A percentile compares a stretch with the other conserved stretches of the same genome.
These are phyloP conservation scores for Chaetura pelagica DNA, from an alignment of 2,113 vertebrate species.

Conservation along the genomic window DNA sequence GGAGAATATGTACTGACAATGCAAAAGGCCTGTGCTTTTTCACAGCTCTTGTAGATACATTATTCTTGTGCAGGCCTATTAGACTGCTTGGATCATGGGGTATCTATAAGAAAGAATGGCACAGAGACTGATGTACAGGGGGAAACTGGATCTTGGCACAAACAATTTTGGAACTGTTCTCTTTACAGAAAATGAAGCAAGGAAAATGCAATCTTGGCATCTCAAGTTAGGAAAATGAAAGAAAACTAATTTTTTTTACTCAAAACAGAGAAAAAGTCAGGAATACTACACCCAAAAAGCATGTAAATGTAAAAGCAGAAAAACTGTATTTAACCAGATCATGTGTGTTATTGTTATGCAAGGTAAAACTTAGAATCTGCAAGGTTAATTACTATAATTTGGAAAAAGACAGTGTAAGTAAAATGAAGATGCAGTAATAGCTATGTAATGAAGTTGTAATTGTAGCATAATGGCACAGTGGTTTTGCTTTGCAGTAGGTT, in stretches of 20 bases:
- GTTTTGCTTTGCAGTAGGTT: constrained; percentile 1
- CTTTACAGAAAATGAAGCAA: neutral
- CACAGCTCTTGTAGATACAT: accelerated
- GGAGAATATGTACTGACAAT: neutral
- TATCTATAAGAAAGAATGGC: neutral
- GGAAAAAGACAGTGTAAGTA: constrained; percentile 6
- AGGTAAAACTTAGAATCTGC: neutral
- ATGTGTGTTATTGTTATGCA: neutral
- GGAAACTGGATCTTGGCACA: neutral
- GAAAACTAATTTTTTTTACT: neutral
- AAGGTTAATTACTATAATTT: constrained; percentile 45
- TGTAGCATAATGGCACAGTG: constrained; percentile 22
- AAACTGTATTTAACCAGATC: neutral
- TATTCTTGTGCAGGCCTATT: neutral
- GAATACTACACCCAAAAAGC: neutral
- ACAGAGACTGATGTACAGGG: neutral
- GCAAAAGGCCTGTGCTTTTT: neutral
- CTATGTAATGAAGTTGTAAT: constrained; percentile 38
- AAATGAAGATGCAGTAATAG: constrained; percentile 40
- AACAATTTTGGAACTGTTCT: neutral
- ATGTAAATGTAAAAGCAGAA: neutral
- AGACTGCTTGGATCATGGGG: neutral
- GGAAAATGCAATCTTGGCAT: neutral
- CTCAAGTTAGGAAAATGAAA: neutral
- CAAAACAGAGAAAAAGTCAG: neutral